These are phyloP conservation scores for Diadophis punctatus DNA, from an alignment of 2,113 vertebrate genomes.

Conservation along the genomic window DNA sequence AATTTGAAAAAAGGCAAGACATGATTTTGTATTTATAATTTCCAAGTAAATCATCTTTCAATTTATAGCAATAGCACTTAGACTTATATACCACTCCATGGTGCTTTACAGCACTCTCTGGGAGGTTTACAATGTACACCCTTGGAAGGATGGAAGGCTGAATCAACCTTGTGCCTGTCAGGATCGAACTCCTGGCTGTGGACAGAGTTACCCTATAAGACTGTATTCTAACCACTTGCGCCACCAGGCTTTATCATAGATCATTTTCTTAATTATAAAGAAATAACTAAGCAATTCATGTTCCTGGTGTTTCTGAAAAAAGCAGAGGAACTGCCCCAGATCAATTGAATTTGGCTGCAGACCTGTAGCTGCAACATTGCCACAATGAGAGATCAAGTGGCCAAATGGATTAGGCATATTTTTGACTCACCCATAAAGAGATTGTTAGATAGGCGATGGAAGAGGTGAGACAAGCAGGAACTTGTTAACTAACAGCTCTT, in stretches of 20 bases:
- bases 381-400: neutral
- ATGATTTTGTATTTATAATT: neutral
- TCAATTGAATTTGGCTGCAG: neutral
- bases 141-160: too few species aligned
- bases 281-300: neutral
- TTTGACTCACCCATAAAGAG: neutral
- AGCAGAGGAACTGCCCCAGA: neutral
- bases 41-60: slow-evolving; percentile 27
- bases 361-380: neutral
- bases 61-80: neutral
- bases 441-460: too few species aligned
- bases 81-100: too few species aligned
- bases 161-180: too few species aligned
- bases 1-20: slow-evolving; percentile 20
- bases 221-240: too few species aligned
- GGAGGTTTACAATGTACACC: too few species aligned
- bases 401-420: neutral
- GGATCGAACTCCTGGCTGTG: too few species aligned
- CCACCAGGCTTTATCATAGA: neutral
- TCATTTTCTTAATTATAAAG: neutral
- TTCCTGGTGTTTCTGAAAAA: neutral
- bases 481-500: too few species aligned
- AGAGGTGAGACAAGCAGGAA: too few species aligned
- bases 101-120: too few species aligned
- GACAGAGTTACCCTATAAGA: too few species aligned